Percentiles rank a stretch among this genome's conserved stretches.
These are phyloP conservation scores for Drosophila quadrilineata DNA, from an alignment of 1,140 invertebrate species.

Conservation along the genomic window DNA sequence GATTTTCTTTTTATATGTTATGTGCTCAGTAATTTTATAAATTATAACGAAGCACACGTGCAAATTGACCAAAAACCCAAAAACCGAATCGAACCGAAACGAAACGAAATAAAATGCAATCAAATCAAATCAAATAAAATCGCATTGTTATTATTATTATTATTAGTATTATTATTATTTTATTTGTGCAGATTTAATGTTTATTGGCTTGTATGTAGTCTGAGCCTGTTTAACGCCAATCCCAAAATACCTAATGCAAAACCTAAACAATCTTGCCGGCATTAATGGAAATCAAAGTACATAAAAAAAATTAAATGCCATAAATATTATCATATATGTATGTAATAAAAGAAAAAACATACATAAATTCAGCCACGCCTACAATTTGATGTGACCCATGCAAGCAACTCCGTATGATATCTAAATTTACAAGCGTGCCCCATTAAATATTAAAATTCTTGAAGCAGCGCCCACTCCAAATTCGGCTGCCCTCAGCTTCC, in stretches of 20 bases:
- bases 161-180: conserved; percentile 18
- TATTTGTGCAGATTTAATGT: conserved; percentile 15
- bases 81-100: conserved; percentile 35
- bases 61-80: conserved; percentile 20
- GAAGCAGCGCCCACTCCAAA: background rate
- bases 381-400: conserved; percentile 27
- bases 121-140: conserved; percentile 54
- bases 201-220: conserved; percentile 11
- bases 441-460: conserved; percentile 59
- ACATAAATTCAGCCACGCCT: conserved; percentile 37
- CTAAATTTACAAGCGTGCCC: conserved; percentile 47
- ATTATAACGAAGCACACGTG: conserved; percentile 45
- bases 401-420: conserved; percentile 18
- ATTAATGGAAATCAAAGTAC: conserved; percentile 71
- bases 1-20: conserved; percentile 34
- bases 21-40: conserved; percentile 37
- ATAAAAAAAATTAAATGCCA: conserved; percentile 75
- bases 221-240: conserved; percentile 21
- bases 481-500: background rate
- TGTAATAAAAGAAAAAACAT: conserved; percentile 32
- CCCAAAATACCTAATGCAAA: background rate
- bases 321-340: conserved; percentile 57
- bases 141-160: conserved; percentile 5
- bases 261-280: background rate
- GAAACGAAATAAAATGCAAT: conserved; percentile 66